These are phyloP conservation scores for Ardeotis arabs DNA, from an alignment of 2,113 vertebrate genomes.

Conservation along the genomic window DNA sequence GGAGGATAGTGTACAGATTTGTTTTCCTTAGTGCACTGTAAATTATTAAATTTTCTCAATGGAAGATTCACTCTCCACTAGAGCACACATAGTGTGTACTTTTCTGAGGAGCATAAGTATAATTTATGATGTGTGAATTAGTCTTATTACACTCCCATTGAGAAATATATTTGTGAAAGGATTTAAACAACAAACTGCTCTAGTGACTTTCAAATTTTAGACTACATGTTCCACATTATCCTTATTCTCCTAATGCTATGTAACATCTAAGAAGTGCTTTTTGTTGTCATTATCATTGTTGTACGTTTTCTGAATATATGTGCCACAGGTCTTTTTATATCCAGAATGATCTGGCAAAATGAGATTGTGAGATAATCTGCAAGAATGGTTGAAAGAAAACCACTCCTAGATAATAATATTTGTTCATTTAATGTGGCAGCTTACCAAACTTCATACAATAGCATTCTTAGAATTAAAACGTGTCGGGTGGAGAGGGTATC, in stretches of 20 bases:
- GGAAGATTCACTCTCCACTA: not conserved
- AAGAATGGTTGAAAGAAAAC: not conserved
- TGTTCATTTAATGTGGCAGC: not conserved
- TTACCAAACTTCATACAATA: not conserved
- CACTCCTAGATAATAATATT: not conserved
- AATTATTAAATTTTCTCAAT: not conserved
- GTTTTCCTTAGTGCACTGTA: not conserved
- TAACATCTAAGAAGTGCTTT: not conserved
- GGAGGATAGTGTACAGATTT: not conserved
- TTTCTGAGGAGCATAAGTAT: not conserved
- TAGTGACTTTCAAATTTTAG: not conserved
- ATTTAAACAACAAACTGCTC: not conserved
- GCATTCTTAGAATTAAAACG: not conserved
- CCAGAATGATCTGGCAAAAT: not conserved
- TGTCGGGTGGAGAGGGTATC: not conserved
- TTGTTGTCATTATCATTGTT: not conserved
- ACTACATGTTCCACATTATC: not conserved
- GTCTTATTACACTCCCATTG: not conserved
- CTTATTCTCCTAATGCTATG: not conserved
- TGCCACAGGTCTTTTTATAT: not conserved
- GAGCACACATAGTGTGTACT: accelerated
- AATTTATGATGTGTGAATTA: not conserved
- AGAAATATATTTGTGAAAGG: not conserved
- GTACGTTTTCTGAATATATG: not conserved
- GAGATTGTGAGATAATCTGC: not conserved